A percentile compares a stretch with the other conserved stretches of the same genome.
phyloP scores from a whole-genome alignment of 2,888 invertebrate species.

The Trachelus troglodyta region DNA sequence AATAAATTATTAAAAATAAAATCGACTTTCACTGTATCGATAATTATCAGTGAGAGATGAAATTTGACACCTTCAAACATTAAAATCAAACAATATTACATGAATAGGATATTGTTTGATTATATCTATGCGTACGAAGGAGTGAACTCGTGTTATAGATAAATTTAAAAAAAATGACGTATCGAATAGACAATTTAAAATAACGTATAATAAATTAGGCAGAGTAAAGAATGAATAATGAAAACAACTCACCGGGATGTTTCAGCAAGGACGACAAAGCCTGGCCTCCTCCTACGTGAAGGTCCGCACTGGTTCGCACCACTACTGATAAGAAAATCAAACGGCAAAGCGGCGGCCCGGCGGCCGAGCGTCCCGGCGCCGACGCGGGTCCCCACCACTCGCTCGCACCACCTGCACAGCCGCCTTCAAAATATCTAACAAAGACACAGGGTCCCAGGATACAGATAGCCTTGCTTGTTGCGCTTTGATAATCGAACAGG shows the following conservation, averaged over 20 bases:
- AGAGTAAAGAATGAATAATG: slow-evolving; percentile 9
- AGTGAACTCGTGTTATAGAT: neutral
- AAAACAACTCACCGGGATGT: slow-evolving; percentile 36
- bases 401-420: slow-evolving; percentile 29
- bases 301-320: slow-evolving; percentile 24
- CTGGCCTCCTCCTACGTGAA: slow-evolving; percentile 34
- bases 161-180: neutral
- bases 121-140: neutral
- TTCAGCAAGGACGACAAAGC: slow-evolving; percentile 31
- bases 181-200: neutral
- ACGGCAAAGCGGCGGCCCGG: slow-evolving; percentile 9
- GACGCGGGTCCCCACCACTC: slow-evolving; percentile 27
- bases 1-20: neutral
- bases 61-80: neutral
- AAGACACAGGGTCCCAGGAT: neutral
- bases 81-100: neutral
- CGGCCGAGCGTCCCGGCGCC: slow-evolving; percentile 17
- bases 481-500: neutral
- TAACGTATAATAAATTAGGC: too few species aligned
- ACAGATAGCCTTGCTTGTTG: neutral
- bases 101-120: neutral
- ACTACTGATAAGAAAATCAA: slow-evolving; percentile 46
- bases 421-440: slow-evolving; percentile 4
- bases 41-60: neutral
- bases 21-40: neutral